Base-by-base conservation (phyloP, 2,797 vertebrate species). In the Pangasius sanitwongsei region DNA sequence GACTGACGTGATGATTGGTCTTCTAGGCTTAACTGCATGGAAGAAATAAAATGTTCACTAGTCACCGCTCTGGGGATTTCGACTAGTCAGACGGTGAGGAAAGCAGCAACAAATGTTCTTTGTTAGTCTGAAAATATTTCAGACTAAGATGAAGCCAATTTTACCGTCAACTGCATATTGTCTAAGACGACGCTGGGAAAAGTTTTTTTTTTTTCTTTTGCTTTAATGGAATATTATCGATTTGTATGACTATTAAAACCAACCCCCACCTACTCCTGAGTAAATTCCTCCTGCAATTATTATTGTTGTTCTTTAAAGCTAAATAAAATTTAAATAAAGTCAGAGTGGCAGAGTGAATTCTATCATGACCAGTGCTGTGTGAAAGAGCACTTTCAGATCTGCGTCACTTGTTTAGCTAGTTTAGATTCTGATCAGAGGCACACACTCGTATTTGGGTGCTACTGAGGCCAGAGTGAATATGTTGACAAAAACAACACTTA, bases 21-120 rank as follows among this genome's bases (percentile, higher is more conserved):
- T 13, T 89, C 86, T 93, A 1, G 92, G 94, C 72, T 94, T 94
- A 65, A 95, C 94, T 95, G 88, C 31, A 80, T 28, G 6, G 37
- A 82, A 86, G 28, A 57, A 63, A 63, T 61, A 63, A 41, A 82
- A 41, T 25, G 6, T 50, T n/a, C 25, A 28, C 25, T 77, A 48
- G 44, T 41, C 18, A 20, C 34, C 34, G 7, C 13, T 31, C n/a
- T 70, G 15, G 15, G 15, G 4, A 31, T 41, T 6, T 18, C 16
- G 34, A 72, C 6, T 74, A 44, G 1, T 44, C 70, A 74, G 11
- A 6, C 5, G 1, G 67, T 69, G n/a, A 69, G 34, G 31, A 69
- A 69, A 16, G 65, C 12, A 69, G 31, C 12, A 48, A n/a, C 44
- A 77, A 3, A 28, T 77, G 25, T 53, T 28, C 23, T 48, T 75